A percentile compares a stretch with the other conserved stretches of the same genome.
These are phyloP conservation scores for Strigamia crassipes DNA, from an alignment of 2,888 invertebrate genomes.

Conservation along the genomic window DNA sequence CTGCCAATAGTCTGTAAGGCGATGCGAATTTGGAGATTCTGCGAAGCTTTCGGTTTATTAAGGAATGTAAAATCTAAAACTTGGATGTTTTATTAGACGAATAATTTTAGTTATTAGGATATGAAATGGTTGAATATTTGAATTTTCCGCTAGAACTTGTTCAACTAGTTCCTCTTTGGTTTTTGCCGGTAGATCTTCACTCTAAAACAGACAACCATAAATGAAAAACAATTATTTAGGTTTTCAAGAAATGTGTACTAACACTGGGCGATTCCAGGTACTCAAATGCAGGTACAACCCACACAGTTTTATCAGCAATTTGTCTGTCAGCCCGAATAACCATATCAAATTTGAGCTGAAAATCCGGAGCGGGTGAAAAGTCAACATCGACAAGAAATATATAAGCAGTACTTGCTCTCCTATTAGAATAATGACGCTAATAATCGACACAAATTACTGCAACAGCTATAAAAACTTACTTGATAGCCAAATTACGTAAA, in stretches of 20 bases:
- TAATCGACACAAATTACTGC: neutral
- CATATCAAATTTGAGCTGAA: slow-evolving; percentile 45
- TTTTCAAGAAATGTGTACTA: neutral
- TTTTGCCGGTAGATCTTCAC: slow-evolving; percentile 34
- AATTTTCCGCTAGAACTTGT: slow-evolving; percentile 41
- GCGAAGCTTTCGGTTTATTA: slow-evolving; percentile 11
- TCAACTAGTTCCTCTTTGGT: slow-evolving; percentile 46
- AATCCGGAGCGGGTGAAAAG: slow-evolving; percentile 36
- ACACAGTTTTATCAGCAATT: slow-evolving; percentile 30
- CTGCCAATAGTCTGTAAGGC: slow-evolving; percentile 46
- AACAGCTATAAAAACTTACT: neutral
- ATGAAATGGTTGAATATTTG: slow-evolving; percentile 47
- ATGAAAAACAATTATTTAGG: neutral
- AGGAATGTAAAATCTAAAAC: neutral
- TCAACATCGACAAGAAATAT: slow-evolving; percentile 44
- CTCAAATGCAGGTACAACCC: slow-evolving; percentile 47
- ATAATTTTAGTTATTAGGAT: slow-evolving; percentile 41
- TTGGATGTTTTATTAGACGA: neutral
- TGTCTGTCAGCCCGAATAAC: slow-evolving; percentile 24
- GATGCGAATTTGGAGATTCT: slow-evolving; percentile 45
- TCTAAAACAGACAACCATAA: neutral
- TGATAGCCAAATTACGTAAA: slow-evolving; percentile 44
- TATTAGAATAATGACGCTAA: neutral
- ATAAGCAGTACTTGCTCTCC: slow-evolving; percentile 29
- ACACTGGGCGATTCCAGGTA: slow-evolving; percentile 45